These are phyloP conservation scores for Cossypha polioptera DNA, from an alignment of 2,797 vertebrate genomes.

Conservation along the genomic window DNA sequence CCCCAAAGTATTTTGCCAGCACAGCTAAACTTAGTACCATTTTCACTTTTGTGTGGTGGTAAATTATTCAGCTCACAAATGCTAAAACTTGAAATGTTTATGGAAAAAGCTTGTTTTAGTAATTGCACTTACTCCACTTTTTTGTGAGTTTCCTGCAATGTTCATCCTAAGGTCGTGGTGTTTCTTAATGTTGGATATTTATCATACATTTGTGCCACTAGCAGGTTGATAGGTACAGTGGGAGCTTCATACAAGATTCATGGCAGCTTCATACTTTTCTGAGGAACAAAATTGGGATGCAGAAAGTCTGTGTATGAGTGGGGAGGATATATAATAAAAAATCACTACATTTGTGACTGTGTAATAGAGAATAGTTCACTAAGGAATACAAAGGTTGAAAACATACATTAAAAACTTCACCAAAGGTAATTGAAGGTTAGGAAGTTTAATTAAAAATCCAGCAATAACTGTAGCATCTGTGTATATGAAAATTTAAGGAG, in stretches of 20 bases:
- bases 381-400: neutral
- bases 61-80: constrained; percentile 28
- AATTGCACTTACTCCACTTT: neutral
- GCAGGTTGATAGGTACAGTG: neutral
- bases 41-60: neutral
- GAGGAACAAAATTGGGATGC: neutral
- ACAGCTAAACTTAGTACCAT: neutral
- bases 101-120: constrained; percentile 33
- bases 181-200: constrained; percentile 13
- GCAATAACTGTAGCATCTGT: neutral
- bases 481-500: constrained; percentile 1
- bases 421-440: neutral
- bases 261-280: neutral
- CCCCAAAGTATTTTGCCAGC: neutral
- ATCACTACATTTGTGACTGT: neutral
- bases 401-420: neutral
- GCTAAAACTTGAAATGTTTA: constrained; percentile 13
- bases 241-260: constrained; percentile 20
- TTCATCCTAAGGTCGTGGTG: constrained; percentile 8
- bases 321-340: neutral
- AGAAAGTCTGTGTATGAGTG: neutral
- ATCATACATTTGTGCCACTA: neutral
- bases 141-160: neutral
- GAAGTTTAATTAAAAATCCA: neutral
- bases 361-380: neutral